Base-by-base conservation (phyloP, 1,140 invertebrate species). In the Listronotus bonariensis region DNA sequence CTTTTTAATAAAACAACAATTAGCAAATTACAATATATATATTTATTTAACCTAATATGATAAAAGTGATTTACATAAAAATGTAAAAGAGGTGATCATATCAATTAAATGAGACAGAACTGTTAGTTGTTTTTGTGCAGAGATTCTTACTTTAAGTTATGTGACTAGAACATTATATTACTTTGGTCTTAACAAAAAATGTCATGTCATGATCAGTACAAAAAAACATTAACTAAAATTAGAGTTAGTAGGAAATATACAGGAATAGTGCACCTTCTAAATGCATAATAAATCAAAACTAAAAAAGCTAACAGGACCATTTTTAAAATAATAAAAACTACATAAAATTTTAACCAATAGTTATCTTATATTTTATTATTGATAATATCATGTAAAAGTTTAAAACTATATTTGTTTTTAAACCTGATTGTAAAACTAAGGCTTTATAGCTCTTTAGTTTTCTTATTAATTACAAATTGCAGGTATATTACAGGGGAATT, bases 31-130 rank as follows among this genome's bases (percentile, higher is more conserved):
- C 20, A 49, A 49, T 49, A 49, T 49, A 49, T 49, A 49, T 18
- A 26, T 49, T 49, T 49, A 49, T 49, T 49, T 49, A 49, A 49
- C 7, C 14, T 49, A 26, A 49, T 49, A 49, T 20, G 26, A 20
- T 49, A n/a, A 49, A 49, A 18, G 46, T 49, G 46, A 49, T 49
- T 49, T 49, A 49, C 46, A 49, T 49, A 49, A 49, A 49, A 49
- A 49, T 49, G 46, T 49, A 18, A 49, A 11, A 49, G n/a, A n/a
- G 20, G 46, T 49, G 46, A 49, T 49, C 46, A 31, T 49, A 49
- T 20, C 46, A 11, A 5, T 15, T 20, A n/a, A 31, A 49, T 18
- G 10, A 20, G 46, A 49, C 3, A 36, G 34, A 36, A 36, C 11
- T 36, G 8, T 36, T 36, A 9, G 8, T 36, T 10, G 8, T 36